These are phyloP conservation scores for Pelecanoides urinatrix DNA, from an alignment of 2,113 vertebrate genomes.

Conservation along the genomic window DNA sequence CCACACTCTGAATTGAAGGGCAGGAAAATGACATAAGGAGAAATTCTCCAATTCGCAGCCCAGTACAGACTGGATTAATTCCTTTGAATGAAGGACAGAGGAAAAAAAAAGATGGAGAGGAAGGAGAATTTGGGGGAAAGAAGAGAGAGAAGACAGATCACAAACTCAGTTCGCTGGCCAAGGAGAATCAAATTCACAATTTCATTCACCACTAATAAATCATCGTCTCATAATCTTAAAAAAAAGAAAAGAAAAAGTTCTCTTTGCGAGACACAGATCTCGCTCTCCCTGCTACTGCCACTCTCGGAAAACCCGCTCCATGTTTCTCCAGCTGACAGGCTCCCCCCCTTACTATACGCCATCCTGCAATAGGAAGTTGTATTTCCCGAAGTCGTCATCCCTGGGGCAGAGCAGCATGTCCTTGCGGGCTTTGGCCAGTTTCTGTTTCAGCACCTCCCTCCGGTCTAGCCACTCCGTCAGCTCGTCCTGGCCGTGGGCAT, in stretches of 20 bases:
- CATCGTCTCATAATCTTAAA: conserved; percentile 54
- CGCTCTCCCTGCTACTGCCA: conserved; percentile 20
- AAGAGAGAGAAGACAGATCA: conserved; percentile 1
- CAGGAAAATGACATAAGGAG: neutral
- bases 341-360: conserved; percentile 6
- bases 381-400: conserved; percentile 93
- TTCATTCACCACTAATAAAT: conserved; percentile 55
- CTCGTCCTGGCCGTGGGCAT: conserved; percentile 87
- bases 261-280: conserved; percentile 19
- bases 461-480: conserved; percentile 90
- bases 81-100: neutral
- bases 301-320: neutral
- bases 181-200: conserved; percentile 49
- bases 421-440: conserved; percentile 87
- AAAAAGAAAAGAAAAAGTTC: conserved; percentile 40
- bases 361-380: conserved; percentile 90
- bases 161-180: conserved; percentile 23
- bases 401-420: conserved; percentile 90
- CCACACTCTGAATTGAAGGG: neutral
- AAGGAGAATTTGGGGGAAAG: neutral
- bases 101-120: neutral
- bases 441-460: conserved; percentile 86
- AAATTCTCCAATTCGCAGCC: neutral
- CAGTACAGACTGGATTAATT: neutral
- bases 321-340: neutral